Conservation (phyloP, 2,888 invertebrate species). For the Agrochola circellaris region DNA sequence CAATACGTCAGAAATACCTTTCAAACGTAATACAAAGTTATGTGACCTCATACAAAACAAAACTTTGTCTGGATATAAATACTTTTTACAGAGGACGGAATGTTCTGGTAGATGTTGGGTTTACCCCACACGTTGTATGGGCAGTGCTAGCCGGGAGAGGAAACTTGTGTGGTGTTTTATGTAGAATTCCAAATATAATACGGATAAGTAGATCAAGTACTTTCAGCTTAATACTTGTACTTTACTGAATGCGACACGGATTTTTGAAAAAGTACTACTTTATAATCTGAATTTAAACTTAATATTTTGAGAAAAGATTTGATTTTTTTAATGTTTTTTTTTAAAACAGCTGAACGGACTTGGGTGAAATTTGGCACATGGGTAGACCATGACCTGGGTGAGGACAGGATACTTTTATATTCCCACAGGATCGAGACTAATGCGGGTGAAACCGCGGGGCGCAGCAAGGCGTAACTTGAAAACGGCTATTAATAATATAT, state of each 20-base stretch:
- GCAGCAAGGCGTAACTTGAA: no score
- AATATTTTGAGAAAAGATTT: no score
- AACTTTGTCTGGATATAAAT: slow-evolving; percentile 17
- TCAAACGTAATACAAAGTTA: slow-evolving; percentile 4
- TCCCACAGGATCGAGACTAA: no score
- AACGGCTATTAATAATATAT: no score
- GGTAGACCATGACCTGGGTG: no score
- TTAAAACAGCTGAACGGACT: no score
- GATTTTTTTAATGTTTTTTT: no score
- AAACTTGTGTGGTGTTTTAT: background rate
- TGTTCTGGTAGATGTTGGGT: background rate
- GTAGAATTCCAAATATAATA: background rate
- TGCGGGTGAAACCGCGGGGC: no score
- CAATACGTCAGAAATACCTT: slow-evolving; percentile 13
- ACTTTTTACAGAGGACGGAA: slow-evolving; percentile 5
- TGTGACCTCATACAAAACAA: slow-evolving; percentile 9
- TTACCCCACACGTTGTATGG: slow-evolving; percentile 13
- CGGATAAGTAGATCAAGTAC: background rate
- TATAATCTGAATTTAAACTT: no score
- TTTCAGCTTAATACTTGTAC: background rate
- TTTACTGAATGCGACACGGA: background rate
- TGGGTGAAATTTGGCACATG: no score
- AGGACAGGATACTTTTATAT: no score
- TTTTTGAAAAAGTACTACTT: background rate
- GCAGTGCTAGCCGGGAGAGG: background rate